These are phyloP conservation scores for Nomada goodeniana DNA, from an alignment of 2,888 invertebrate genomes.

Conservation along the genomic window DNA sequence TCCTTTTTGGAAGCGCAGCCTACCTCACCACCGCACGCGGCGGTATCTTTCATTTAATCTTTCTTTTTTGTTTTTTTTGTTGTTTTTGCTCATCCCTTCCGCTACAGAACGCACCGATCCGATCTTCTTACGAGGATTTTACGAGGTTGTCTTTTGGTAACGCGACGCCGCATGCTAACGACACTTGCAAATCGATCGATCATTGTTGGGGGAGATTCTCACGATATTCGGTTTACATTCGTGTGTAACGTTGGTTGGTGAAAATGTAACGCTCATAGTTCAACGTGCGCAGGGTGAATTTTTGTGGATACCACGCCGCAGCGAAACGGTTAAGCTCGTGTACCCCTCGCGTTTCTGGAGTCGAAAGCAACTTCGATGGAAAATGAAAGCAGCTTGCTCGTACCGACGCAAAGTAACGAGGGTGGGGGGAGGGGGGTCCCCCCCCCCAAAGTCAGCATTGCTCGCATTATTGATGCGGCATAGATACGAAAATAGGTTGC, in stretches of 20 bases:
- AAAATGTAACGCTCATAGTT: neutral
- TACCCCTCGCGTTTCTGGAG: slow-evolving; percentile 48
- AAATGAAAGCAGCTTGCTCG: neutral
- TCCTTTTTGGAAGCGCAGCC: slow-evolving; percentile 5
- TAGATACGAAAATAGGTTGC: slow-evolving; percentile 74
- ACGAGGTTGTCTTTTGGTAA: no score
- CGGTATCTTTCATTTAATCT: slow-evolving; percentile 3
- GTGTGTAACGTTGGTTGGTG: neutral
- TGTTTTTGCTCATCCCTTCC: slow-evolving; percentile 24
- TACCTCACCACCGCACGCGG: slow-evolving; percentile 18
- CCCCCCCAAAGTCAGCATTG: neutral
- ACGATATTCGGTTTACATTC: no score
- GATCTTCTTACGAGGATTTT: neutral
- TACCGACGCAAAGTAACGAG: neutral
- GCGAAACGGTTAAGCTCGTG: slow-evolving; percentile 23
- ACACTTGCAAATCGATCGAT: no score
- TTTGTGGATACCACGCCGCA: neutral
- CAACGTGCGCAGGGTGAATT: neutral
- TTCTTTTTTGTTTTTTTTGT: neutral
- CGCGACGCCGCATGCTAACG: no score
- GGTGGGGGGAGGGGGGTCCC: no score
- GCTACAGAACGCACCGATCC: neutral
- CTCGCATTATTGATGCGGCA: slow-evolving; percentile 31
- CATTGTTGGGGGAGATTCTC: no score
- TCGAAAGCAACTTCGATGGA: slow-evolving; percentile 9